A percentile compares a stretch with the other conserved stretches of the same genome.
phyloP scores from a whole-genome alignment of 2,113 vertebrate genomes.

The Lampris megalopsis region DNA sequence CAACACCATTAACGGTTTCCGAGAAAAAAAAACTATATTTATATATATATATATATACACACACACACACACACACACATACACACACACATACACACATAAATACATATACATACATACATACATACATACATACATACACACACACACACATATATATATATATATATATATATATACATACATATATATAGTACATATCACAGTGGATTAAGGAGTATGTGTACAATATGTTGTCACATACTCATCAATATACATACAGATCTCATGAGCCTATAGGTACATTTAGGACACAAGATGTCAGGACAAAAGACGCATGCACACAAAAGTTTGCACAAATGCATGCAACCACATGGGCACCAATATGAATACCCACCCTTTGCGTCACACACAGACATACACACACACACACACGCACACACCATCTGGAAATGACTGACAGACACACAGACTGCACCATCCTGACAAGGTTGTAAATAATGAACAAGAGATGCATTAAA shows the following conservation, averaged over 20 bases:
- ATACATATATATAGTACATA: no score
- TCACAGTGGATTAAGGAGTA: no score
- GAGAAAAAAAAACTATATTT: no score
- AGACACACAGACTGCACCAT: constrained; percentile 6
- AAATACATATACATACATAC: background rate
- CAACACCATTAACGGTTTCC: no score
- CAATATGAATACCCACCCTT: constrained; percentile 11
- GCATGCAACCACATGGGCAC: background rate
- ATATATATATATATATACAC: no score
- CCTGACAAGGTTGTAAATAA: constrained; percentile 59
- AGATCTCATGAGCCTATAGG: no score
- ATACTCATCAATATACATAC: no score
- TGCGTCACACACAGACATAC: constrained; percentile 6
- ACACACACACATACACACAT: background rate
- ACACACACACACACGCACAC: constrained; percentile 8
- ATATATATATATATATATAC: no score
- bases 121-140: constrained; percentile 8
- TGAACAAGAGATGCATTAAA: constrained; percentile 43
- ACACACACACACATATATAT: constrained; percentile 4
- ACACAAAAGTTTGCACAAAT: constrained; percentile 16
- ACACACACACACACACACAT: no score
- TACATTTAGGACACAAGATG: no score
- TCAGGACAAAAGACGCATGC: background rate
- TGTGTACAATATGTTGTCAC: no score
- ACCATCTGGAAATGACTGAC: constrained; percentile 59